These are phyloP conservation scores for Allobates femoralis DNA, from an alignment of 2,797 vertebrate species.

Conservation along the genomic window DNA sequence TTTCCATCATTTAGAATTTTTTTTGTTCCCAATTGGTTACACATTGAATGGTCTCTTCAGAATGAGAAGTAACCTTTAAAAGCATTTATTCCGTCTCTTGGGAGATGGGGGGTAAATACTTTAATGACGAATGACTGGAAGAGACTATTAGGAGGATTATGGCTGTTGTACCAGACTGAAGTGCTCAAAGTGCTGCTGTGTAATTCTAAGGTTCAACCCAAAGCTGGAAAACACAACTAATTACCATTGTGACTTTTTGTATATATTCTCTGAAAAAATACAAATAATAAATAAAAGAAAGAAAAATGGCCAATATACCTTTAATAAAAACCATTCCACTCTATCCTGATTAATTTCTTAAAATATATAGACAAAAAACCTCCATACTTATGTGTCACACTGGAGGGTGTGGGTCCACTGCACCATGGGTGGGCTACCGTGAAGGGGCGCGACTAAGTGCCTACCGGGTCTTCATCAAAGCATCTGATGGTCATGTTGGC, in stretches of 20 bases:
- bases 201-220: neutral
- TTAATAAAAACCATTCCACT: too few relatives aligned
- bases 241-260: neutral
- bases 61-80: conserved; percentile 57
- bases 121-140: conserved; percentile 14
- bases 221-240: neutral
- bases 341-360: too few relatives aligned
- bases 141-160: conserved; percentile 42
- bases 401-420: too few relatives aligned
- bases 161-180: neutral
- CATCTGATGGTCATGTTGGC: too few relatives aligned
- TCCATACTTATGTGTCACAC: too few relatives aligned
- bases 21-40: conserved; percentile 56
- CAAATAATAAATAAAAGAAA: neutral
- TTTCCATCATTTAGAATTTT: conserved; percentile 52
- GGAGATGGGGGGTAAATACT: conserved; percentile 24
- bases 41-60: conserved; percentile 49
- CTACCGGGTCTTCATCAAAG: too few relatives aligned
- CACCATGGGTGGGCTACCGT: too few relatives aligned
- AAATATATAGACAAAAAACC: too few relatives aligned
- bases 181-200: neutral
- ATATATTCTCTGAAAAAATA: neutral
- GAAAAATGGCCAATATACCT: too few relatives aligned
- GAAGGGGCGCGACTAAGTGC: too few relatives aligned
- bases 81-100: conserved; percentile 47